phyloP scores from a whole-genome alignment of 2,888 invertebrate species.

The Mylabris sibirica region DNA sequence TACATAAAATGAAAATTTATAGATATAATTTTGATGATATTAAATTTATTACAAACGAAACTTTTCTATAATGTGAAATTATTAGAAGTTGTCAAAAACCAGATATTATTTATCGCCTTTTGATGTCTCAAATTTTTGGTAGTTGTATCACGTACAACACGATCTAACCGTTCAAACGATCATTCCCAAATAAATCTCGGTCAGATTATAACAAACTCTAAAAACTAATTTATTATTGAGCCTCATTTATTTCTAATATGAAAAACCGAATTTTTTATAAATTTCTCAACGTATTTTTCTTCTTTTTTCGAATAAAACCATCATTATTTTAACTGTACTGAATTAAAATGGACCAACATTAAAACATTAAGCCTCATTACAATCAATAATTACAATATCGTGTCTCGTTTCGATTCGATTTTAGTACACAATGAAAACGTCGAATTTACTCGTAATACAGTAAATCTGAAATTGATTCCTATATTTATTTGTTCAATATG shows the following conservation, averaged over 20 bases:
- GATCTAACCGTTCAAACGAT: background rate
- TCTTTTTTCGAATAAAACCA: too few relatives aligned
- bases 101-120: background rate
- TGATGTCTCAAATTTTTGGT: background rate
- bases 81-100: background rate
- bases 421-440: background rate
- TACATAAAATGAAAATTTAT: background rate
- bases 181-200: conserved; percentile 2
- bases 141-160: conserved; percentile 8
- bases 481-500: background rate
- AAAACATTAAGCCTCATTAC: conserved; percentile 1
- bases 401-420: background rate
- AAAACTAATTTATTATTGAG: conserved; percentile 6
- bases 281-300: too few relatives aligned
- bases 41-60: background rate
- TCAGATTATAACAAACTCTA: background rate
- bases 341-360: background rate
- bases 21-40: background rate
- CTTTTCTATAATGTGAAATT: conserved; percentile 5
- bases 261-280: too few relatives aligned
- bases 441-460: background rate
- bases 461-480: background rate
- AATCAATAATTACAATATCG: conserved; percentile 3
- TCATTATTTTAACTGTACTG: background rate
- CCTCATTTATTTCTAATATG: background rate